Evolutionary conservation across 2,888 invertebrate genomes (phyloP), one percentile per base, ranked within the genome.

Genomic region (Tethea ocularis): DNA sequence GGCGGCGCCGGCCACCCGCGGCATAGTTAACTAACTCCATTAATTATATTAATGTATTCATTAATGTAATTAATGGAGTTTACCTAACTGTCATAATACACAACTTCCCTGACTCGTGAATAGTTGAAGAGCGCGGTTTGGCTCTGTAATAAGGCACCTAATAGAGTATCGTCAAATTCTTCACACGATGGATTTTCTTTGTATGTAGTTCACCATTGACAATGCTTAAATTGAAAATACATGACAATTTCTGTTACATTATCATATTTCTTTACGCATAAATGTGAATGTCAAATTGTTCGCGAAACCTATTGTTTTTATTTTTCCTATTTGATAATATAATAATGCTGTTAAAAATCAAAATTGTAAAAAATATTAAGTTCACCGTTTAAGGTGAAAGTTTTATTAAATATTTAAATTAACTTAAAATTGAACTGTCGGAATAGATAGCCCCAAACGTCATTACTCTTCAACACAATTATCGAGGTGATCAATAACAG

Each of bases 21-120:
- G 74, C 78, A 82, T 82, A 86, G 87, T 88, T 87, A 78, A 72
- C 74, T 69, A 87, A 87, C 85, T 86, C 79, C 78, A 83, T 85
- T 86, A 84, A 86, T 86, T 86, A 87, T 80, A 78, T 83, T 87
- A 89, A 87, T 88, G 86, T 83, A 81, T 79, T 80, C 83, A 89
- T 89, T 89, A 86, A 86, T 78, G 75, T 89, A 86, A 90, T 90
- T 86, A 87, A 88, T 87, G 80, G 82, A 86, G 84, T 90, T n/a
- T 88, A 80, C 74, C 76, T 78, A 89, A 88, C 84, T 87, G 84
- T 86, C 74, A 79, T 80, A 78, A 74, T 75, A 78, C 46, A 74
- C 75, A 77, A 71, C 72, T 66, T 68, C 68, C 61, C 64, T 61
- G 71, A 60, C 63, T 70, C 61, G 65, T 74, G 75, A 74, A 78